Percentiles rank a stretch among this genome's conserved stretches.
These are phyloP conservation scores for Abscondita cerata DNA, from an alignment of 2,888 invertebrate genomes.

Conservation along the genomic window DNA sequence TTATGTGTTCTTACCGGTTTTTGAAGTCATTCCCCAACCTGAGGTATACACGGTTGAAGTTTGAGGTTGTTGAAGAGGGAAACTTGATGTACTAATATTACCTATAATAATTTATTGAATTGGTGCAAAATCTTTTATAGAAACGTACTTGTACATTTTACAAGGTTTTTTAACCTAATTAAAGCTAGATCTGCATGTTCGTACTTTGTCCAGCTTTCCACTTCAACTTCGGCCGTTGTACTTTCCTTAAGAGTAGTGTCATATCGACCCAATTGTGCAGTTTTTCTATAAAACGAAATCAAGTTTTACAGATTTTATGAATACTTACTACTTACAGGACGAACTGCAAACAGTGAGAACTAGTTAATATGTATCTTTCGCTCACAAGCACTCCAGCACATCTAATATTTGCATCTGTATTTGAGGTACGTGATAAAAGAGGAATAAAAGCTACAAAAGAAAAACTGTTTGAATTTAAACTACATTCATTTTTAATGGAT, in stretches of 20 bases:
- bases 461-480: neutral
- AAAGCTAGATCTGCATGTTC: constrained; percentile 5
- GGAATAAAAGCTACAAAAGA: constrained; percentile 23
- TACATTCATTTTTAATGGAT: too few species aligned
- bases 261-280: constrained; percentile 12
- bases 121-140: constrained; percentile 11
- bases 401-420: constrained; percentile 15
- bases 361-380: constrained; percentile 17
- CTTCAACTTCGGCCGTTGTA: neutral
- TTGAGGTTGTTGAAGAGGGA: too few species aligned
- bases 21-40: neutral
- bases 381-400: constrained; percentile 19
- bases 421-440: constrained; percentile 5
- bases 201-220: neutral
- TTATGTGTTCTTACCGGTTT: neutral
- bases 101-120: neutral
- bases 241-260: constrained; percentile 1
- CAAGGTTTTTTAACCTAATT: constrained; percentile 8
- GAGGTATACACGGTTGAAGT: too few species aligned
- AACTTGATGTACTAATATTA: neutral
- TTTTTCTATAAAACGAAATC: neutral
- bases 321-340: constrained; percentile 18
- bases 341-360: constrained; percentile 14
- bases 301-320: neutral
- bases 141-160: constrained; percentile 16